Evolutionary conservation across 2,113 vertebrate species (phyloP), one percentile per base, ranked within the genome.

Genomic region (Perca flavescens): DNA sequence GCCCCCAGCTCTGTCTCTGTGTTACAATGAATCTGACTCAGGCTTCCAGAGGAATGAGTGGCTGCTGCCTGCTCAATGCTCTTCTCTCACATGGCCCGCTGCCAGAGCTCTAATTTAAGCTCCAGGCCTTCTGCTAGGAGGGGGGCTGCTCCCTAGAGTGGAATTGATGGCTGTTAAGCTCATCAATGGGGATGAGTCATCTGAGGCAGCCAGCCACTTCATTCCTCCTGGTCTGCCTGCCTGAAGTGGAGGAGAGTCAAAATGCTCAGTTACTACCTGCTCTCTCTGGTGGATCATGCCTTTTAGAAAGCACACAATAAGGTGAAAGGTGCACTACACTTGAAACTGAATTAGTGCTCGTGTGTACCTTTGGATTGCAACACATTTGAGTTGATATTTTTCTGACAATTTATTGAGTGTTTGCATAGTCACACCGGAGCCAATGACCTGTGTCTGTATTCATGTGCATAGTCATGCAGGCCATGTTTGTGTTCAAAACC

Each of bases 131-230:
- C 86, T 86, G 87, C 83, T 84, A 65, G 72, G 86, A 90, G 83
- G 83, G 83, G 89, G 85, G 79, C 74, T 69, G 84, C 82, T 95
- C 91, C 89, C 90, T 82, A 70, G 91, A 93, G 92, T 92, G 90
- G 92, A 94, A 92, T 92, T 88, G 94, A 95, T 94, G 91, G 88
- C 94, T 95, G 93, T 91, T 94, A 93, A 94, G 88, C 92, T 95
- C 91, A 95, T 95, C 91, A 94, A 92, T 95, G 94, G 83, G 73
- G 89, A 92, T 95, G 95, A 96, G 89, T 96, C 94, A 95, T 94
- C 82, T 71, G 77, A 94, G 87, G 86, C 89, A 74, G 87, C 85
- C 86, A 88, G 88, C 88, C 84, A 76, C 85, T 93, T 80, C 81
- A 85, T 89, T 92, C 83, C 83, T 87, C 80, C 80, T 50, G 80